Evolutionary conservation across 2,797 vertebrate species (phyloP), one percentile per base, ranked within the genome.

Genomic region (Malurus splendens): DNA sequence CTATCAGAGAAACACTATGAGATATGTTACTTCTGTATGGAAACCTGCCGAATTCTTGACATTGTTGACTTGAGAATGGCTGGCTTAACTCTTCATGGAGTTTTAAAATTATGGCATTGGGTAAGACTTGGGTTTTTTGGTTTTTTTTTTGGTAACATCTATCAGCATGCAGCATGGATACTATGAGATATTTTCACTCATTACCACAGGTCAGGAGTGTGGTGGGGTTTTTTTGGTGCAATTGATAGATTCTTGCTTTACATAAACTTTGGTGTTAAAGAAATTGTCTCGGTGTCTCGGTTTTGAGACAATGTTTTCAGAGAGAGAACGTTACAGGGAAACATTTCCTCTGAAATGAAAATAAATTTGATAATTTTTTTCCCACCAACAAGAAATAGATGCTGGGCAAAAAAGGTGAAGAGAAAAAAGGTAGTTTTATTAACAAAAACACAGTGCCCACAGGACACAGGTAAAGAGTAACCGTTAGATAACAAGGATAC

Each of bases 111-210:
- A 39, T 2, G 3, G 13, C 36, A 5, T 38, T 83, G 36, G 9
- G 18, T 74, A 67, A 52, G 14, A 25, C 28, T 45, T 42, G 42
- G 36, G 36, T 36, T 36, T 11, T 42, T 19, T n/a, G n/a, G n/a
- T 42, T 17, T 1, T 20, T 61, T 61, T 44, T 14, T 33, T 2
- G 3, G 7, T 20, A 51, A 64, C 20, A 12, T 51, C 1, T 38
- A 44, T 61, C 25, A 10, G 1, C 0, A 2, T 51, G 14, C 18
- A 55, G 13, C 22, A 5, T 23, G 18, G 14, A 5, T 66, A 7
- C 22, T 32, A 0, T 66, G 25, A 38, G 32, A 54, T 78, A 4
- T 54, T 71, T 12, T 41, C 2, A 5, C 3, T 62, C 1, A 2
- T 57, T 68, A 32, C 14, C 48, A 33, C 18, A 19, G 20, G 18